phyloP scores from a whole-genome alignment of 2,113 vertebrate genomes.

The Tyrannus savana region DNA sequence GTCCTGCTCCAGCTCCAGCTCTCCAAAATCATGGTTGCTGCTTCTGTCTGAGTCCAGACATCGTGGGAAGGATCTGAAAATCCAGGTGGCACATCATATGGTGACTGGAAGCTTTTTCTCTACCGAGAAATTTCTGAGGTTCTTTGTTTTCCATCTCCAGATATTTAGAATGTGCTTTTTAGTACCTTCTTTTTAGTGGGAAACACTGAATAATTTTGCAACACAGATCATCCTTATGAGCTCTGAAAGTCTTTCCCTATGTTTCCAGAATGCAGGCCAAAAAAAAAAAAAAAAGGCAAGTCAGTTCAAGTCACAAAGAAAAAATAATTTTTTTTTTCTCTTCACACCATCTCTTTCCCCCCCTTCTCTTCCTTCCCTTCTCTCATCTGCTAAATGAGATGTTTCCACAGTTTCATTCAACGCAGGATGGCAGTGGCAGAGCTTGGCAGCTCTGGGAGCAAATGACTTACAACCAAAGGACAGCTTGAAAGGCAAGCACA shows the following conservation, averaged over 20 bases:
- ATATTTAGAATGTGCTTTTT: background rate
- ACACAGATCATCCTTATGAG: background rate
- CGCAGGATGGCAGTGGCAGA: slow-evolving; percentile 44
- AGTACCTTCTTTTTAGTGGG: background rate
- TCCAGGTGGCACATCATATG: accelerated
- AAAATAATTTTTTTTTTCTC: background rate
- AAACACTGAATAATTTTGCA: background rate
- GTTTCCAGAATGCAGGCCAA: background rate
- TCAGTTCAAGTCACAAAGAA: background rate
- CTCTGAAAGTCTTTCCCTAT: background rate
- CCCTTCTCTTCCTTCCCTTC: background rate
- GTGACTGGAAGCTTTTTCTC: background rate
- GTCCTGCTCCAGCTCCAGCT: background rate
- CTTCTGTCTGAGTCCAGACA: background rate
- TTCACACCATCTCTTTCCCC: background rate
- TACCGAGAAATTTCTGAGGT: background rate
- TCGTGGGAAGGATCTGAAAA: background rate
- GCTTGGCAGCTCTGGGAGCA: slow-evolving; percentile 42
- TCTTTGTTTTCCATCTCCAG: background rate
- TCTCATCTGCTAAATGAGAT: slow-evolving; percentile 47
- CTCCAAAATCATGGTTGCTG: background rate
- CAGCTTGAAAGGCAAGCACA: slow-evolving; percentile 34
- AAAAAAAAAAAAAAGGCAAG: background rate
- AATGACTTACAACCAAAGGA: slow-evolving; percentile 47
- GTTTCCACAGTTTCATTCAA: slow-evolving; percentile 35